Base-by-base conservation (phyloP, 2,888 invertebrate genomes). In the Ichneumoninae sp. region DNA sequence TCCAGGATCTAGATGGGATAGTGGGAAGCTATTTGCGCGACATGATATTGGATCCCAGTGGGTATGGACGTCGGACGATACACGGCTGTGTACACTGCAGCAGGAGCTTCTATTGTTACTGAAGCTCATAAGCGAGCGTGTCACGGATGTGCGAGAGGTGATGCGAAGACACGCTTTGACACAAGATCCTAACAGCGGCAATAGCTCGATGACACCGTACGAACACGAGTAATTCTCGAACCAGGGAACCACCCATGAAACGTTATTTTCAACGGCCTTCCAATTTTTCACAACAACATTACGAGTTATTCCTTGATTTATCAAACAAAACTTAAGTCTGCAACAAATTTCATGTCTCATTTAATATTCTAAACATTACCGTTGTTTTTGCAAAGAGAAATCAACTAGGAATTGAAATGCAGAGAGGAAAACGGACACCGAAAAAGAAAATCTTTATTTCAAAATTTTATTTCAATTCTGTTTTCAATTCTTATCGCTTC, bases 21-120 rank as follows among this genome's bases (percentile, higher is more conserved):
- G 68, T 52, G 40, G 57, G 33, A 50, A 72, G 40, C 60, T 60
- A 77, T 77, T 57, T 68, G 60, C 60, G 10, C 52, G 52, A 68
- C 74, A 57, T 22, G 78, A 82, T 83, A 77, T 83, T 83, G 83
- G 71, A 77, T 83, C 80, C 52, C 50, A 62, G 57, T 47, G 44
- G 54, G 66, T 54, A 72, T 54, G 30, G 44, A 57, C 16, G 52
- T 10, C 30, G 10, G 54, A 16, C 33, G 47, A 54, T 36, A 54
- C 54, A 71, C 10, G 13, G 33, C 52, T 54, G 19, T 36, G 36
- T 13, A 19, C 10, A 36, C 40, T 26, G 36, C 40, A 33, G 40
- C 22, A 22, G 36, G 16, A 22, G 54, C 71, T 50, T 19, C 40
- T 5, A 40, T 71, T 57, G 71, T 57, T 57, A 54, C 54, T 6